Evolutionary conservation across 2,888 invertebrate species (phyloP), one percentile per base, ranked within the genome.

Genomic region (Eupeodes luniger): DNA sequence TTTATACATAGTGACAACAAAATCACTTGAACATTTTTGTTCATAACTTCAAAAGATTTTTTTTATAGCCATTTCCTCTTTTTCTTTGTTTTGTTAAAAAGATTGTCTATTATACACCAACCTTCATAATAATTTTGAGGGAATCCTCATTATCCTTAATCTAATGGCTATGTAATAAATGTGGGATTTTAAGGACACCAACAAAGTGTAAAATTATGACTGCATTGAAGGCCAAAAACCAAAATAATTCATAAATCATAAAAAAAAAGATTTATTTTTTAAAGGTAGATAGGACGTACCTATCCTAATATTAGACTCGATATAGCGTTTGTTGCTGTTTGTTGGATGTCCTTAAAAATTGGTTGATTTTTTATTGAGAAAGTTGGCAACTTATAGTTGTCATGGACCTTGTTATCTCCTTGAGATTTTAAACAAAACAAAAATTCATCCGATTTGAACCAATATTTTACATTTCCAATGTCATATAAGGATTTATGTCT

Each of bases 201-300:
- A 84, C 80, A 84, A 85, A 14, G 81, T 77, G 69, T 82, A 44
- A 61, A 85, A 79, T 85, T 76, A 76, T 79, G 76, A 82, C 84
- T 82, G 66, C 53, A 75, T 16, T 81, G 77, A 86, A 86, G 86
- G 80, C 81, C 86, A 90, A 90, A 90, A 92, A 91, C 92, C 91
- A 92, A 92, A 92, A 89, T 91, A 93, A 91, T 92, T 91, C 92
- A 93, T 93, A 92, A 93, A 92, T 93, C 93, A 92, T 92, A 92
- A 92, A 91, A 91, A 91, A 91, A 77, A 91, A 90, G 90, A 40
- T 40, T 40, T 90, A 91, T 64, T 75, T 64, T 91, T 89, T 89
- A 40, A 7, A 3, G 27, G 27, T 27, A 27, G 27, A 27, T 27
- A 27, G 27, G 27, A 27, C 27, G 2, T 27, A 27, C 80, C 74